Conservation (phyloP, 1,140 invertebrate genomes). For the Riptortus pedestris region DNA sequence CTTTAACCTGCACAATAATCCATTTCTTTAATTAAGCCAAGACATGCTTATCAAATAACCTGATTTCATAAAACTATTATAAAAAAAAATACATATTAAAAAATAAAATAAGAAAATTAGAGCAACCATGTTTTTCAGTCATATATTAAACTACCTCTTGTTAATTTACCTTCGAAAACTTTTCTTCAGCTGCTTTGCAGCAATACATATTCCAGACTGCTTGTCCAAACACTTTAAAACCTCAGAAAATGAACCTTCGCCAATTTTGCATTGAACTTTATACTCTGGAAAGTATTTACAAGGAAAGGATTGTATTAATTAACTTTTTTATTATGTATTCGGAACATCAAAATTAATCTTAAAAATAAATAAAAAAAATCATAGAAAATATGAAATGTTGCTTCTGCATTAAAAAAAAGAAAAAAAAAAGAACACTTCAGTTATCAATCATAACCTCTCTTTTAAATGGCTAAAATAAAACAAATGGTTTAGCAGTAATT, state of each 20-base stretch:
- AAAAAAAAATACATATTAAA: no score
- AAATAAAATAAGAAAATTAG: no score
- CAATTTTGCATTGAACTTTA: constrained; percentile 49
- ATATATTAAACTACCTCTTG: no score
- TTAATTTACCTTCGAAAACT: constrained; percentile 36
- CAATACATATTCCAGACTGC: constrained; percentile 43
- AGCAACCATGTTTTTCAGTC: no score
- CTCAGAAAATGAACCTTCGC: constrained; percentile 57
- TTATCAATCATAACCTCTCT: neutral
- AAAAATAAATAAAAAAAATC: neutral
- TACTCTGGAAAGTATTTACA: constrained; percentile 42
- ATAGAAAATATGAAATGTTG: neutral
- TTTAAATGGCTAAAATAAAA: no score
- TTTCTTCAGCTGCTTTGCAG: constrained; percentile 55
- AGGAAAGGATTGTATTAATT: neutral
- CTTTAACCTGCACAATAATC: no score
- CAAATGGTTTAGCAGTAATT: no score
- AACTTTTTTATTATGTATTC: neutral
- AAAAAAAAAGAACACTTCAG: neutral
- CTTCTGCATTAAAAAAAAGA: neutral
- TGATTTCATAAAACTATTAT: no score
- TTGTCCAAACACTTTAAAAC: constrained; percentile 53
- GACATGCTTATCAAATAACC: no score
- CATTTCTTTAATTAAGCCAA: no score
- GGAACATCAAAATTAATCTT: neutral